Percentiles rank a stretch among this genome's conserved stretches.
These are phyloP conservation scores for Enteromius fasciolatus DNA, from an alignment of 2,797 vertebrate species.

Conservation along the genomic window DNA sequence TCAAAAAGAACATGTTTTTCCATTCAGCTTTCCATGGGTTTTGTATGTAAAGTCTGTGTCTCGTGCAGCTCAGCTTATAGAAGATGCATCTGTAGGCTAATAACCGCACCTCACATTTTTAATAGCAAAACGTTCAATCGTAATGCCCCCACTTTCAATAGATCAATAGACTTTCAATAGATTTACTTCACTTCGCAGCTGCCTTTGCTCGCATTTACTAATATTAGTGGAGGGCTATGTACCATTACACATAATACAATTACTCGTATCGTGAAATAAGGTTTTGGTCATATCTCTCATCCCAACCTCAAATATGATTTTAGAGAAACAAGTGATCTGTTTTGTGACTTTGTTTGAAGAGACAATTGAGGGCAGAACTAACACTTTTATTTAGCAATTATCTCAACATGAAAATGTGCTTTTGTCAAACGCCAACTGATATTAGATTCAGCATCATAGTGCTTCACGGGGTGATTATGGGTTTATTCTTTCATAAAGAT, in stretches of 20 bases:
- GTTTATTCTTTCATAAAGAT: background rate
- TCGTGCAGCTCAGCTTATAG: background rate
- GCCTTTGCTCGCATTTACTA: background rate
- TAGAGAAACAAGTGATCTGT: background rate
- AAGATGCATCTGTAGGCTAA: background rate
- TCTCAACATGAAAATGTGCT: background rate
- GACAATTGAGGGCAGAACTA: background rate
- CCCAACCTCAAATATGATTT: constrained; percentile 1
- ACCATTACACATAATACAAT: background rate
- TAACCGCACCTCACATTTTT: background rate
- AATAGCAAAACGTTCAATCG: background rate
- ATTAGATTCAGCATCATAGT: background rate
- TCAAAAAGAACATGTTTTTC: no score
- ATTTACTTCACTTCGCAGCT: no score
- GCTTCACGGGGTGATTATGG: background rate
- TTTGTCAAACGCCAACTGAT: background rate
- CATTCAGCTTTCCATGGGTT: background rate
- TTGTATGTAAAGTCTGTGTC: background rate
- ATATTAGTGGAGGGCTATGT: background rate
- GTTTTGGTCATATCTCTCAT: background rate
- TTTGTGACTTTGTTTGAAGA: background rate
- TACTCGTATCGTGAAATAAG: background rate
- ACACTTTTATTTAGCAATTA: background rate
- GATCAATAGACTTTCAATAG: no score
- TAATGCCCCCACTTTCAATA: background rate